phyloP scores from a whole-genome alignment of 1,140 invertebrate species.

The Drosophila kohkoa region DNA sequence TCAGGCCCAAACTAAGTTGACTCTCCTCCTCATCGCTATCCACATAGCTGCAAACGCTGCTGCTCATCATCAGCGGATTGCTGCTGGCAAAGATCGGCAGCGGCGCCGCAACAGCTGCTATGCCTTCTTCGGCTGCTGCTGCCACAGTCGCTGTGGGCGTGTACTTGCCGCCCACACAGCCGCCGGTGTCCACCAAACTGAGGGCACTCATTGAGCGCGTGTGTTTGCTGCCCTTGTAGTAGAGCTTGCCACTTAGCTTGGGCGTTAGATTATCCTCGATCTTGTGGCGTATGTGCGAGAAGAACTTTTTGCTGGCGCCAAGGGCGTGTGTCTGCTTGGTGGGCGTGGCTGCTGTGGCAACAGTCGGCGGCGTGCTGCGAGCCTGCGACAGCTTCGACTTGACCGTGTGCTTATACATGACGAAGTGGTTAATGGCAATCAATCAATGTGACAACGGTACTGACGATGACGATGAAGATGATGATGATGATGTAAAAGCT shows the following conservation, averaged over 20 bases:
- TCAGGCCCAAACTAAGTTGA: slow-evolving; percentile 66
- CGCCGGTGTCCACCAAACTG: slow-evolving; percentile 52
- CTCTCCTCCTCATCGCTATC: slow-evolving; percentile 78
- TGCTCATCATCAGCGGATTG: slow-evolving; percentile 44
- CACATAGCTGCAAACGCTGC: slow-evolving; percentile 63
- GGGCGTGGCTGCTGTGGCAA: slow-evolving; percentile 24
- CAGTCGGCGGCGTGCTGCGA: slow-evolving; percentile 57
- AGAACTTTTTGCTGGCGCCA: slow-evolving; percentile 76
- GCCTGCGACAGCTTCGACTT: slow-evolving; percentile 70
- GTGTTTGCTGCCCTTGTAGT: slow-evolving; percentile 76
- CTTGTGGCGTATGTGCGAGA: slow-evolving; percentile 78
- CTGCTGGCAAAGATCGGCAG: slow-evolving; percentile 13
- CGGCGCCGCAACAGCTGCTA: not conserved
- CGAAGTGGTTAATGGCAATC: slow-evolving; percentile 4
- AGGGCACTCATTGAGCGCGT: slow-evolving; percentile 76
- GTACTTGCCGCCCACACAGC: slow-evolving; percentile 75
- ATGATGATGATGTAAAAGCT: slow-evolving; percentile 34
- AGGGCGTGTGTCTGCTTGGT: slow-evolving; percentile 36
- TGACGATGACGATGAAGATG: slow-evolving; percentile 12
- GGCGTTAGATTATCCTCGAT: slow-evolving; percentile 83
- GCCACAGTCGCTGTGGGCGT: slow-evolving; percentile 52
- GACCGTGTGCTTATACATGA: slow-evolving; percentile 77
- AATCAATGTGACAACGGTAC: slow-evolving; percentile 3
- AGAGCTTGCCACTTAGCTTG: slow-evolving; percentile 71
- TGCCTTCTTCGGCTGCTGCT: not conserved